Base-by-base conservation (phyloP, 1,140 invertebrate genomes). In the Temnothorax longispinosus region DNA sequence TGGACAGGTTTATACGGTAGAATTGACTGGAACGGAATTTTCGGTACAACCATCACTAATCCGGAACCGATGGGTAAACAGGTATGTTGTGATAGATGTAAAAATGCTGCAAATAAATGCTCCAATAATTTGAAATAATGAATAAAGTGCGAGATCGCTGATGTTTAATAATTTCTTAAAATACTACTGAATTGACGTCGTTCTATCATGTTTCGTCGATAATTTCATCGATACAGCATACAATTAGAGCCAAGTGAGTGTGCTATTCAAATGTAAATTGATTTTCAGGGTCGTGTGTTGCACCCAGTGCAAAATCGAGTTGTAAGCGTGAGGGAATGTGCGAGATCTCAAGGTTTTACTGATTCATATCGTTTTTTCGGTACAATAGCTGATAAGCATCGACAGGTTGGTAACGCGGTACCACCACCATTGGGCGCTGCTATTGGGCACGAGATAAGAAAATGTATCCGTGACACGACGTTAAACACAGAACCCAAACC, bases 41-140 rank as follows among this genome's bases (percentile, higher is more conserved):
- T 98, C 93, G 96, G 96, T 80, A 99, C 98, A 3, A 98, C 98
- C 8, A 96, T 97, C 72, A 98, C 98, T n/a, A 98, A 98, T 95
- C 98, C 98, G 58, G 98, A 98, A 93, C 98, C 98, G 10, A 98
- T 98, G 97, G 98, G 98, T 76, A 98, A 98, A 96, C 98, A 98
- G 96, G 98, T 72, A 82, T 18, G 18, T n/a, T 1, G n/a, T 1
- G n/a, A 15, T 15, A 38, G 15, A 64, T 50, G 13, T 64, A 13
- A 27, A 64, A 65, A 35, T 50, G 3, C 18, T 50, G 50, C 8
- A 21, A n/a, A 38, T 67, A 27, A 27, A 27, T 27, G 27, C 27
- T 27, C 8, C 3, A 41, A 6, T 38, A 18, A 38, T 7, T 7
- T 58, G 10, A 44, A 67, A 1, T 44, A 8, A 67, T 67, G 18